Evolutionary conservation across 2,797 vertebrate genomes (phyloP).

Genomic region (Pseudomugil tenellus): DNA sequence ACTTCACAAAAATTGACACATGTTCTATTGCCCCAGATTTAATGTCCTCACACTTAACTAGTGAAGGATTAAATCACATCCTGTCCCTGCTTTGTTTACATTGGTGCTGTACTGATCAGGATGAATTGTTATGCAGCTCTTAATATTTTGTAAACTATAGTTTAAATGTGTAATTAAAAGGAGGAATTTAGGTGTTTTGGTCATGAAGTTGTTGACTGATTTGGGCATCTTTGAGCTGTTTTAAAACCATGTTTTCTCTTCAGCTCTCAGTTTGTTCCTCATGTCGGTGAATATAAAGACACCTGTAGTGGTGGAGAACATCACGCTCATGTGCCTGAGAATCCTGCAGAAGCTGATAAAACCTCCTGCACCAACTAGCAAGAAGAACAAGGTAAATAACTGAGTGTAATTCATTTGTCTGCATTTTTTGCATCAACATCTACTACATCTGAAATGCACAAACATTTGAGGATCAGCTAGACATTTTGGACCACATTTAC

Average conservation of each 20-base stretch:
- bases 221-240: not conserved
- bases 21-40: not conserved
- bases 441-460: not conserved
- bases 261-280: conserved; percentile 96
- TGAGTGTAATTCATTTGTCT: not conserved
- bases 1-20: no score
- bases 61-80: not conserved
- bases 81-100: not conserved
- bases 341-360: conserved; percentile 98
- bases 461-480: not conserved
- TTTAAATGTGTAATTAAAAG: no score
- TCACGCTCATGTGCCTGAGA: conserved; percentile 97
- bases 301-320: conserved; percentile 97
- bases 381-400: conserved; percentile 94
- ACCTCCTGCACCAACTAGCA: conserved; percentile 95
- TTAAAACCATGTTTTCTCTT: conserved; percentile 22
- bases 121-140: not conserved
- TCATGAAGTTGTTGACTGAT: not conserved
- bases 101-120: not conserved
- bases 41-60: not conserved
- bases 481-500: not conserved
- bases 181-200: not conserved
- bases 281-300: conserved; percentile 99
- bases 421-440: not conserved
- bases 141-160: not conserved